Base-by-base conservation (phyloP, 2,888 invertebrate species). In the Drosophila longiperda region DNA sequence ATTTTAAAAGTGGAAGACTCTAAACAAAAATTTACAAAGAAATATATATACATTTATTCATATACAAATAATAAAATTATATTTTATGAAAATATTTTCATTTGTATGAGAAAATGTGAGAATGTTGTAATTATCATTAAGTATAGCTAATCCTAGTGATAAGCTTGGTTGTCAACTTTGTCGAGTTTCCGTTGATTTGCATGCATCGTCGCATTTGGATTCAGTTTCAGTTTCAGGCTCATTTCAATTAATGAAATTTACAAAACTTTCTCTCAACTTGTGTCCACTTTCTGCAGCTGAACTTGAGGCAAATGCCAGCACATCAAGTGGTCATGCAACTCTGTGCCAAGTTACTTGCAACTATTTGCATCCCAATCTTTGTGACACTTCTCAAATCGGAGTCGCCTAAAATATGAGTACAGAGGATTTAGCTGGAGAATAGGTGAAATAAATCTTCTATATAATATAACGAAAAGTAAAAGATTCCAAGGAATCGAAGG, bases 221-320 rank as follows among this genome's bases (percentile, higher is more conserved):
- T 45, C 23, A 23, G 45, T 23, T 23, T 66, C 62, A 53, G 66
- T 54, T 70, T 58, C 50, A 65, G 74, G 72, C 78, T 86, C 78
- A 88, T 84, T 84, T 78, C 74, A 81, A 81, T 80, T 80, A 81
- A 80, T 66, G 55, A 81, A 78, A 64, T 78, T 80, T 68, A 62
- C 80, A 53, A 74, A 83, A 84, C 64, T 88, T 74, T 66, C 52
- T 68, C 52, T 12, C 55, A 66, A 61, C 73, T 67, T 72, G 29
- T 29, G 66, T 50, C 75, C 57, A 49, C 66, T 60, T 45, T 66
- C 34, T 36, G 34, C 17, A 17, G 20, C 64, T 38, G 55, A 52
- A 55, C 54, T 45, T 32, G 32, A 42, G 49, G 48, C 63, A 52
- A 36, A 36, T 53, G 61, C 34, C 54, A 52, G 3, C 36, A 54